phyloP scores from a whole-genome alignment of 2,888 invertebrate species.

The Nasonia oneida region DNA sequence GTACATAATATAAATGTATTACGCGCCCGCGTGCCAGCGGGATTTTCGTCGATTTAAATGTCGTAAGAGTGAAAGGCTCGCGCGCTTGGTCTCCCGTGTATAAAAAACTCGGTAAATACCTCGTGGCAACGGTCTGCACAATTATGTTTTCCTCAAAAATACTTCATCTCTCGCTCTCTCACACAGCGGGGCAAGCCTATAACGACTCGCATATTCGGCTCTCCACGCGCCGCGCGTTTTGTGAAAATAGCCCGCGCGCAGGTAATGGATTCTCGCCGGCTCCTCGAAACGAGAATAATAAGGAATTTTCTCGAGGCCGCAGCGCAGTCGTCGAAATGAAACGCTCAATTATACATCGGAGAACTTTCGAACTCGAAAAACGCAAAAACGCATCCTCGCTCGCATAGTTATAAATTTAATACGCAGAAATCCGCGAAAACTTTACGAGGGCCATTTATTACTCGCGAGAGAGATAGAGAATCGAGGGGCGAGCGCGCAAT shows the following conservation, averaged over 20 bases:
- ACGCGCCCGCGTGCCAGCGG: background rate
- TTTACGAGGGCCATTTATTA: background rate
- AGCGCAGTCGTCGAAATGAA: background rate
- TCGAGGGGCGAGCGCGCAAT: background rate
- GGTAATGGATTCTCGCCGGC: background rate
- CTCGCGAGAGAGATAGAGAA: background rate
- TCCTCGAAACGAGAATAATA: background rate
- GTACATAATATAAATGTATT: background rate
- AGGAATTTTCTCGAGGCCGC: slow-evolving; percentile 12
- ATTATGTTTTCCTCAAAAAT: slow-evolving; percentile 19
- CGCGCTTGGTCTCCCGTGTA: background rate
- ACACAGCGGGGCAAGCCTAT: background rate
- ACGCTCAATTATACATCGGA: background rate
- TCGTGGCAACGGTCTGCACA: background rate
- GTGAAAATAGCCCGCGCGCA: background rate
- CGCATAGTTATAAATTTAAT: background rate
- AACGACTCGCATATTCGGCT: slow-evolving; percentile 20
- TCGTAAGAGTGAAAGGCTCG: slow-evolving; percentile 51
- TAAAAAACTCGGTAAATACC: slow-evolving; percentile 28
- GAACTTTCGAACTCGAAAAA: background rate
- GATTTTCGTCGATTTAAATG: slow-evolving; percentile 19
- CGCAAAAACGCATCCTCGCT: background rate
- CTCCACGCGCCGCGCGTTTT: background rate
- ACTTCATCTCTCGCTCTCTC: background rate
- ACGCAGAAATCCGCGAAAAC: background rate